These are phyloP conservation scores for Callipepla californica DNA, from an alignment of 2,113 vertebrate genomes.

Conservation along the genomic window DNA sequence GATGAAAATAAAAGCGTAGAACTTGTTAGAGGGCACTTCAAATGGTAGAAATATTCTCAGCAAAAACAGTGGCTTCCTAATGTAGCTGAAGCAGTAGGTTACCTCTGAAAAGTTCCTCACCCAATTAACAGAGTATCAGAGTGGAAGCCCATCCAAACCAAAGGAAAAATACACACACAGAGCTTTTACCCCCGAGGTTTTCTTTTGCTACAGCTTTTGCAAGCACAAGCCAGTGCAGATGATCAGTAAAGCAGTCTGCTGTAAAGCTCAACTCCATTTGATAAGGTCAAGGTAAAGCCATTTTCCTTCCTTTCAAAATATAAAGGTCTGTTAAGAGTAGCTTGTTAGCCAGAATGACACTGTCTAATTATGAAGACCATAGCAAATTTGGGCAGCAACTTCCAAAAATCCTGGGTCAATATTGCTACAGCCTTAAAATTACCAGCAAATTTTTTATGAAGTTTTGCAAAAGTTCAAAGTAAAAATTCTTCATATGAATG, in stretches of 20 bases:
- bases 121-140: conserved; percentile 26
- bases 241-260: conserved; percentile 26
- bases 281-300: conserved; percentile 51
- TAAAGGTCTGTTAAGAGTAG: neutral
- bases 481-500: neutral
- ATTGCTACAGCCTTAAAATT: neutral
- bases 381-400: neutral
- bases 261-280: conserved; percentile 3
- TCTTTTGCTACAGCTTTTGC: neutral
- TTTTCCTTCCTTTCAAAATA: conserved; percentile 34
- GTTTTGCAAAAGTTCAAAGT: conserved; percentile 12
- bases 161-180: neutral
- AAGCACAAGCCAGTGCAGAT: neutral
- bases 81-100: neutral
- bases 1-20: neutral
- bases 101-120: neutral
- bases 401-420: neutral
- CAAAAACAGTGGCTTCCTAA: conserved; percentile 10
- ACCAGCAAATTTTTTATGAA: conserved; percentile 21
- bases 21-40: neutral
- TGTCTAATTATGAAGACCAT: neutral
- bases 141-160: neutral
- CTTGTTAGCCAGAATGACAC: neutral
- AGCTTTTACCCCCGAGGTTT: neutral
- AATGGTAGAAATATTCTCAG: neutral